Percentiles rank a stretch among this genome's conserved stretches.
These are phyloP conservation scores for Dinomys branickii DNA, from an alignment of 2,113 vertebrate genomes.

Conservation along the genomic window DNA sequence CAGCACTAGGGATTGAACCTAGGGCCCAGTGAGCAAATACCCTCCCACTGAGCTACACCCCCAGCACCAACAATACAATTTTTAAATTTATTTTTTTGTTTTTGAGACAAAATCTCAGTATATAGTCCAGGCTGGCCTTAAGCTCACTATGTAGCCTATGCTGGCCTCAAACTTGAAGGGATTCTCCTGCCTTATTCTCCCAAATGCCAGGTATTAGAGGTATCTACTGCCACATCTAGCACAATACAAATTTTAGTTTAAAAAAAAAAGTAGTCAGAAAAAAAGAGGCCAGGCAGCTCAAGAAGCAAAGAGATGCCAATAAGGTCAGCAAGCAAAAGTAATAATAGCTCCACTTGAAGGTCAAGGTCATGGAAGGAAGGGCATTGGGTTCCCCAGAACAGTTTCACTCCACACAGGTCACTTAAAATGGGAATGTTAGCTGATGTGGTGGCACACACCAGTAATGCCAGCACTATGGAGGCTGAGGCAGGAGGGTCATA, in stretches of 20 bases:
- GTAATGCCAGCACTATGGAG: neutral
- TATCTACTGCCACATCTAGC: neutral
- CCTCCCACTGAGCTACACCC: neutral
- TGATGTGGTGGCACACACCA: neutral
- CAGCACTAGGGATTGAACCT: neutral
- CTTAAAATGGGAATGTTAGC: neutral
- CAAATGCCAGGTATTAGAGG: neutral
- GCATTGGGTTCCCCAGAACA: neutral
- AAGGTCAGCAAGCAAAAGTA: neutral
- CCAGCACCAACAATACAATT: neutral
- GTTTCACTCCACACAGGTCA: neutral
- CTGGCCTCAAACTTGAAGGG: neutral
- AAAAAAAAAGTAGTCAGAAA: neutral
- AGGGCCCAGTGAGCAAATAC: neutral
- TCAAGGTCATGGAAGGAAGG: neutral
- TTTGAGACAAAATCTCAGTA: neutral
- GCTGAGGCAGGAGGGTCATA: neutral
- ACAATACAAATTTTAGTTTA: neutral
- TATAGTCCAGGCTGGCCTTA: neutral
- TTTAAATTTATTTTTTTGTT: neutral
- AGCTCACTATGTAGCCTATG: neutral
- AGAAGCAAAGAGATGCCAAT: neutral
- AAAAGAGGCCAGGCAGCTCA: neutral
- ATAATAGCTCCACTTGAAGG: neutral
- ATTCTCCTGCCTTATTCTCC: neutral